Conservation (phyloP, 2,113 vertebrate genomes). For the Gnathonemus echidnorhynchus region DNA sequence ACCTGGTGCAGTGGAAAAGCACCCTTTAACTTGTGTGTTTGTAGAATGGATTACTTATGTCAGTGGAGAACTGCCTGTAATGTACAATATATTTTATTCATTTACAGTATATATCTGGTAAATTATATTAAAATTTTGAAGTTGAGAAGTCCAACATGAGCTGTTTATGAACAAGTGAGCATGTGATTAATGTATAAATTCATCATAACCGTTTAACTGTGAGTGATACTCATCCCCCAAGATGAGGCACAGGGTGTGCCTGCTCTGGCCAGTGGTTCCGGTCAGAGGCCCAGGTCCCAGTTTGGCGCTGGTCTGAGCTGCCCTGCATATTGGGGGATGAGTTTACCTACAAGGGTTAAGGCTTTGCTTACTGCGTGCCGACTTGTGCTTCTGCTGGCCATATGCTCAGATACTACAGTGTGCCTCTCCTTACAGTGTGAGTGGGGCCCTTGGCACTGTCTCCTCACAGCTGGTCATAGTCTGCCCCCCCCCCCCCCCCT, state of each 20-base stretch:
- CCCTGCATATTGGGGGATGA: background rate
- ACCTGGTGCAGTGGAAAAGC: background rate
- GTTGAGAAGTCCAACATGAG: background rate
- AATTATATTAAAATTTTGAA: background rate
- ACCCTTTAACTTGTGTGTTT: background rate
- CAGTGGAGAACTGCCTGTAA: background rate
- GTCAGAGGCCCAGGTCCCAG: background rate
- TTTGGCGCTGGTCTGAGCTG: background rate
- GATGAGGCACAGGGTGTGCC: background rate
- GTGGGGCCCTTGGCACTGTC: background rate
- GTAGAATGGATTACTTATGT: background rate
- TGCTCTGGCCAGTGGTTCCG: background rate
- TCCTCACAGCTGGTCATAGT: conserved; percentile 7
- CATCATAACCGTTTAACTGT: background rate
- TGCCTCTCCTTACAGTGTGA: background rate
- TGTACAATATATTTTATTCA: background rate
- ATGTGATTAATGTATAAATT: background rate
- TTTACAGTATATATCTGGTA: background rate
- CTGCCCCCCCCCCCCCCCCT: background rate
- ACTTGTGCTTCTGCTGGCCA: conserved; percentile 10
- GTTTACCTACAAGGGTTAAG: background rate
- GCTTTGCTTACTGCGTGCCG: background rate
- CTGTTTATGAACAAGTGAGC: background rate
- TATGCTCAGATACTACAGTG: conserved; percentile 9
- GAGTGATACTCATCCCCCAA: background rate